phyloP scores from a whole-genome alignment of 2,113 vertebrate genomes.

The Elachura formosa region DNA sequence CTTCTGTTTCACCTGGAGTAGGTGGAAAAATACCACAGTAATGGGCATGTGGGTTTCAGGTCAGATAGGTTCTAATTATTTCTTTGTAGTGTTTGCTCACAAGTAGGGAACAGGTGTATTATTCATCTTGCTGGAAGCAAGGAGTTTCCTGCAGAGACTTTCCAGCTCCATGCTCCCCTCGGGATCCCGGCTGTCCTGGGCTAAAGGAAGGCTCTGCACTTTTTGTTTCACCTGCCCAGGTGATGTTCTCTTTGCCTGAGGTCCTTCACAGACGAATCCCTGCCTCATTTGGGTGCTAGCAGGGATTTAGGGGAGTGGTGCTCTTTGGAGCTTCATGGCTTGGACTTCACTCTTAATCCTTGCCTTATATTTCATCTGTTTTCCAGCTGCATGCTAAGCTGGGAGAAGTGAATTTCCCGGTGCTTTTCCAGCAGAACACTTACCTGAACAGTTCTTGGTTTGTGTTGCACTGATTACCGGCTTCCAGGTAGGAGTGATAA shows the following conservation, averaged over 20 bases:
- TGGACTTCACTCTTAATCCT: background rate
- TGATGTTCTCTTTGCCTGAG: background rate
- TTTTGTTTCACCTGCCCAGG: background rate
- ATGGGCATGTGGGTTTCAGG: constrained; percentile 66
- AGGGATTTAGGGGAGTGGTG: background rate
- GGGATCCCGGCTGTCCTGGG: background rate
- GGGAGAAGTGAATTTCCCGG: background rate
- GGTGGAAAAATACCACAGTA: constrained; percentile 70
- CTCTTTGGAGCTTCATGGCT: background rate
- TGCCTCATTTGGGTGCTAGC: background rate
- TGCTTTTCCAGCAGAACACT: background rate
- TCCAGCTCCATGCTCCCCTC: background rate
- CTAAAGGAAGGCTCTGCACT: background rate
- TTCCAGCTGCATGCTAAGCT: background rate
- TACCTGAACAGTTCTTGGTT: background rate
- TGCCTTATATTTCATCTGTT: background rate
- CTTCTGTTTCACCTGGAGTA: constrained; percentile 61
- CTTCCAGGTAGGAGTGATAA: background rate
- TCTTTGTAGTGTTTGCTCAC: constrained; percentile 56
- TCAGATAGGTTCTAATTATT: constrained; percentile 68
- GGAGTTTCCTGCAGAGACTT: constrained; percentile 28
- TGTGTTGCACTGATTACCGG: background rate
- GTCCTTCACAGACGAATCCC: background rate
- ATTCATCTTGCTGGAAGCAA: constrained; percentile 46
- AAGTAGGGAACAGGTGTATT: constrained; percentile 1